Base-by-base conservation (phyloP, 2,797 vertebrate genomes). In the Aeoliscus strigatus region DNA sequence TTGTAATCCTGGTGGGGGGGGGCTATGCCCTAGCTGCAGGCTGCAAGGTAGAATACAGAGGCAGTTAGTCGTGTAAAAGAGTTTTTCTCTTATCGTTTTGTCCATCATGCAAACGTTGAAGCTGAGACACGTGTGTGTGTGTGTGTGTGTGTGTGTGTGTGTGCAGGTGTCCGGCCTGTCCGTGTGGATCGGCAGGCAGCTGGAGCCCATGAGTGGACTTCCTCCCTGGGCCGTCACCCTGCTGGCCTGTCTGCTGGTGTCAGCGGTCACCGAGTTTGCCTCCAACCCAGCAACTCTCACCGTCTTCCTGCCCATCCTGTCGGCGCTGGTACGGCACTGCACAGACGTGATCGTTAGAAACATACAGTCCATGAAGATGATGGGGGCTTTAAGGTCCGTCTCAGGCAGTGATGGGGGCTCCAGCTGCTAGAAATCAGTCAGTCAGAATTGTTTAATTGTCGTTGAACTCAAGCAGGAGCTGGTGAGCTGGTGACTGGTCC, bases 231-330 rank as follows among this genome's bases (percentile, higher is more conserved):
- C 90, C 0, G 90, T 98, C 75, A 94, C 92, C 33, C 87, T 99
- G 51, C 84, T 99, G 64, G 92, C 94, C 5, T 98, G 94, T 62
- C 75, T 97, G 63, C 88, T 99, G 42, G 95, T 99, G 47, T 98
- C 96, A 4, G 86, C 90, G 0, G 90, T 98, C 70, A 98, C 96
- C 0, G 96, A 99, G 82, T 97, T 99, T 6, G 95, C 97, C 56
- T 98, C 95, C 71, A 98, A 99, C 70, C 94, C 96, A 0, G 94
- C 96, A 36, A 98, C 96, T 24, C 94, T 99, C 70, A 98, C 95
- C 1, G 95, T 99, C 52, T 99, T 99, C 79, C 83, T 97, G 58
- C 96, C 96, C 58, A 99, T 99, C 82, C 80, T 99, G 33, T 98
- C 94, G 47, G 91, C 91, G 0, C 86, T 99, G 92, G 96, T 99